Percentiles rank a stretch among this genome's conserved stretches.
These are phyloP conservation scores for Calidris pygmaea DNA, from an alignment of 2,113 vertebrate species.

Conservation along the genomic window DNA sequence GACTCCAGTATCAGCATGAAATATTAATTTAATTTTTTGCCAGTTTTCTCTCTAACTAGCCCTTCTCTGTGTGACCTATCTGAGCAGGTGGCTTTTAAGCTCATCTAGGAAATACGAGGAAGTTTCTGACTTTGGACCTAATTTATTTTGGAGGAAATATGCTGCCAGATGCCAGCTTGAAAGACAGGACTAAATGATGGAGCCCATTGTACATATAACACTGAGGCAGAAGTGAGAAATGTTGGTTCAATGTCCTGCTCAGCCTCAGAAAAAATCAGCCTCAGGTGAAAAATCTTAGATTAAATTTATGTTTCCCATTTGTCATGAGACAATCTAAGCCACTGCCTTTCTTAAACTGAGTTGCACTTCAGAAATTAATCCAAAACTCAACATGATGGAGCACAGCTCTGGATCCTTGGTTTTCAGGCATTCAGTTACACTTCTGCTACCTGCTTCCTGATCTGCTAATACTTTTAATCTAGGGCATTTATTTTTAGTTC, in stretches of 20 bases:
- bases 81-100: background rate
- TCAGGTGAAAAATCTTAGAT: background rate
- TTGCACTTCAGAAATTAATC: background rate
- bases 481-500: background rate
- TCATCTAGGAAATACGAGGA: background rate
- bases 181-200: background rate
- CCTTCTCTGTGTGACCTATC: background rate
- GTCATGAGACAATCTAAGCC: background rate
- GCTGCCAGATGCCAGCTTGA: background rate
- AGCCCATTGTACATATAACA: background rate
- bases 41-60: background rate
- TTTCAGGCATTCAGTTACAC: background rate
- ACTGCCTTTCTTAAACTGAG: rapidly evolving
- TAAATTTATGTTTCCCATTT: background rate
- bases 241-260: background rate
- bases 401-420: background rate
- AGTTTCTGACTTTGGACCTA: background rate
- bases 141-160: background rate
- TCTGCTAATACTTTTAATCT: background rate
- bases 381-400: background rate
- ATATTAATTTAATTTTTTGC: background rate
- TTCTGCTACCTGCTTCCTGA: background rate
- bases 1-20: background rate
- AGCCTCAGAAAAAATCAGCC: background rate
- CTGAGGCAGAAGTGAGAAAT: background rate